Base-by-base conservation (phyloP, 2,888 invertebrate genomes). In the Agapostemon virescens region DNA sequence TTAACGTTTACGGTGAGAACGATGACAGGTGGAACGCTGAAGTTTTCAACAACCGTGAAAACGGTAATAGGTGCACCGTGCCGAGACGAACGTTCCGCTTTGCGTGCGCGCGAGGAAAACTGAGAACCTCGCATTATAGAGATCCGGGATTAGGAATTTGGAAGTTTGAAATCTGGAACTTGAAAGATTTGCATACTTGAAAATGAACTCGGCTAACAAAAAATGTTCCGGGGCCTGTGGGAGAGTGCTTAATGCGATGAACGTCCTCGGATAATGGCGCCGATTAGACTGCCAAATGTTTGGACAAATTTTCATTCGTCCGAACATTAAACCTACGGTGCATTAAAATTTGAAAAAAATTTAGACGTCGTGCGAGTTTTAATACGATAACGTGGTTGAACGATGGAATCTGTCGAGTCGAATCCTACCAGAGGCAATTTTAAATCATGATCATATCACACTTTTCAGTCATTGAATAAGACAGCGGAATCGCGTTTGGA, bases 1-100 rank as follows among this genome's bases (percentile, higher is more conserved):
- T 82, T 82, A 82, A 61, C 70, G 80, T 66, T 52, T 58, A 68
- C 75, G 69, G 77, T 82, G 84, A 77, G 84, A 83, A 78, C 84
- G 69, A 75, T 69, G 81, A 76, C 84, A 83, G 76, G 77, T 83
- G 84, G 82, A 67, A 68, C 58, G 52, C 33, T 38, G 40, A 70
- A 74, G 78, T 76, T 83, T 68, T 64, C 78, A 70, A 52, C 76
- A 63, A 20, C 58, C 70, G 82, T 76, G 76, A 67, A n/a, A n/a
- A 30, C 67, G 82, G 79, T 83, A 82, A 78, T 82, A 83, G 83
- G 82, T 83, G 83, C 70, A 42, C 82, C 49, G 40, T 69, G 45
- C 72, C 73, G 68, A 69, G 72, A 72, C 69, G 68, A 81, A 81
- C 74, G 74, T 70, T 74, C 71, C 77, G 42, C 81, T 81, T 73